Evolutionary conservation across 2,113 vertebrate species (phyloP), one percentile per base, ranked within the genome.

Genomic region (Prunella himalayana): DNA sequence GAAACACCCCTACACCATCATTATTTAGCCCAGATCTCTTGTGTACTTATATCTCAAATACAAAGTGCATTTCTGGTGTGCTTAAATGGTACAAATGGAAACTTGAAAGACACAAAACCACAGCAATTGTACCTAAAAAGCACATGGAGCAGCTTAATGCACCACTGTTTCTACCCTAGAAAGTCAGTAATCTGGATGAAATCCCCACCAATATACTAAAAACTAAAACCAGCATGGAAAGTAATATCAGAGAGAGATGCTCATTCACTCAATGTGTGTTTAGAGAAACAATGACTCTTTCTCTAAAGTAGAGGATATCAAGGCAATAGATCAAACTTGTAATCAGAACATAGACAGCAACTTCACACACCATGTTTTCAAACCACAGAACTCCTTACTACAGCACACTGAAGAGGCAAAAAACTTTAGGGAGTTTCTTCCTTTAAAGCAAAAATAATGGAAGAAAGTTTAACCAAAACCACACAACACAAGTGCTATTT

Each of bases 341-440:
- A 45, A 45, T 35, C 30, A 35, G 13, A 70, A 61, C 14, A 72
- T 4, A 64, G 11, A 80, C 13, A 60, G 41, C 45, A 73, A 24
- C 39, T 69, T 75, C 16, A 71, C 5, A 6, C 10, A 83, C 17
- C 0, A 0, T 3, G 3, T 33, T 51, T 15, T 44, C 23, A 81
- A 83, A 54, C n/a, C 31, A 41, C 6, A 1, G 25, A 91, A 73
- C 28, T 63, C 35, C 16, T 30, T 61, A 25, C 33, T 59, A 30
- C 9, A 73, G 21, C 22, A 57, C 9, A 13, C 1, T 30, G 7
- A 15, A 70, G 19, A 75, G 6, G 2, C 35, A 21, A 24, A 76
- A 57, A 4, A 15, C 4, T 28, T 21, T 0, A 25, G 6, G 30
- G 3, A 54, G 39, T 14, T 4, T 44, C 3, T 8, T 2, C 14